Base-by-base conservation (phyloP, 2,113 vertebrate species). In the Furnarius figulus region DNA sequence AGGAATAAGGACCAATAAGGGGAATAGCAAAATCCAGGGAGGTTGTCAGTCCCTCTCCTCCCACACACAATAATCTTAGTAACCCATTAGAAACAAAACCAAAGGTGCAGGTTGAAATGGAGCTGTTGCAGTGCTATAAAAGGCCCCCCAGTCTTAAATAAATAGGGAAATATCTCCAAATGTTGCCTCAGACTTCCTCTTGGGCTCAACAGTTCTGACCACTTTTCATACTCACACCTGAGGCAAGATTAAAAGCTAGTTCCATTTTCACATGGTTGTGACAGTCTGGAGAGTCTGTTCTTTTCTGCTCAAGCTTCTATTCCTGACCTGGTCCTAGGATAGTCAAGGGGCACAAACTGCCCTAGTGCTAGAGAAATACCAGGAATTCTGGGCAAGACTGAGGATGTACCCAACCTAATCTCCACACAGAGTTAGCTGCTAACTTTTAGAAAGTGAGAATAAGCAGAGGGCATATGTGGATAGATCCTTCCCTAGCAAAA, bases 111-210 rank as follows among this genome's bases (percentile, higher is more conserved):
- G 6, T 28, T 35, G 50, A 77, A 71, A 89, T 39, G 12, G 33
- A 82, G 31, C 14, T 67, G 1, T 4, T 66, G 18, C 42, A 35
- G 10, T 50, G 63, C 18, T 0, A 0, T 21, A 10, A 14, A 23
- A 71, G 17, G 5, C 0, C 4, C 6, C 7, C 1, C 7, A 17
- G 2, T 20, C 37, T 50, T 40, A 73, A 90, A 70, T 47, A 76
- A 65, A n/a, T 30, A 9, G 2, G 7, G 13, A 89, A 30, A 1
- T 9, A 4, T 28, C 22, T 75, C 19, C 23, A 46, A 89, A 78
- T 14, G 15, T 33, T 19, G 3, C 5, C 40, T 73, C n/a, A n/a
- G 7, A 18, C 5, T 40, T 74, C 35, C 4, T 49, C 33, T 47
- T 42, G 10, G 10, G 14, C 25, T 62, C 25, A 50, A 6, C 4